Base-by-base conservation (phyloP, 2,888 invertebrate species). In the Tiliacea aurago region DNA sequence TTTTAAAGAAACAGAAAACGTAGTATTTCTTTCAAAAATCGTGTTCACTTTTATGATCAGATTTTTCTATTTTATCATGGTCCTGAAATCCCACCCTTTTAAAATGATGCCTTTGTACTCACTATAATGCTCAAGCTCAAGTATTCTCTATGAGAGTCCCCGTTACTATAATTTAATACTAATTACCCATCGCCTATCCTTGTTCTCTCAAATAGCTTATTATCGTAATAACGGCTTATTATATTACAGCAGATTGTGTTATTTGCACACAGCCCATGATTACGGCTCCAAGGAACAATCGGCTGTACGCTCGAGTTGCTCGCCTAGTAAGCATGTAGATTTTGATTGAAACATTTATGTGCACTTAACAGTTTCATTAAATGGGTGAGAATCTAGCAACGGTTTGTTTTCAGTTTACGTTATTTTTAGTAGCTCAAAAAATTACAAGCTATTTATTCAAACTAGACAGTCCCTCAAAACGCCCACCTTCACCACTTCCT, bases 161-260 rank as follows among this genome's bases (percentile, higher is more conserved):
- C 58, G 70, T 74, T 69, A 69, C 65, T 15, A 71, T 53, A 70
- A 33, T 1, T 55, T 76, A 23, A 64, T 49, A 43, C 66, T 79
- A 80, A 80, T 79, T 80, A 75, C 23, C 43, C 28, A 47, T 28
- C 41, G 55, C 47, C 68, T 66, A 47, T 68, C 73, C 67, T 49
- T 49, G 61, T 61, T 76, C 53, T 49, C 67, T 58, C 56, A 64
- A 69, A 78, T 69, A 15, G 61, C 82, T 68, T 81, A 70, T 77
- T 81, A 73, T 37, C 49, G 49, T 49, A 64, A 64, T 64, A 37
- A 64, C 49, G 4, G 53, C 73, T 70, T 73, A 77, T 77, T 80
- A 71, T 73, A 77, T 77, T 80, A 71, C 51, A 51, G 49, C 78
- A 72, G 56, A 64, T 70, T 81, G 70, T 51, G 56, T 67, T 73